Base-by-base conservation (phyloP, 2,113 vertebrate species). In the Nothocercus julius region DNA sequence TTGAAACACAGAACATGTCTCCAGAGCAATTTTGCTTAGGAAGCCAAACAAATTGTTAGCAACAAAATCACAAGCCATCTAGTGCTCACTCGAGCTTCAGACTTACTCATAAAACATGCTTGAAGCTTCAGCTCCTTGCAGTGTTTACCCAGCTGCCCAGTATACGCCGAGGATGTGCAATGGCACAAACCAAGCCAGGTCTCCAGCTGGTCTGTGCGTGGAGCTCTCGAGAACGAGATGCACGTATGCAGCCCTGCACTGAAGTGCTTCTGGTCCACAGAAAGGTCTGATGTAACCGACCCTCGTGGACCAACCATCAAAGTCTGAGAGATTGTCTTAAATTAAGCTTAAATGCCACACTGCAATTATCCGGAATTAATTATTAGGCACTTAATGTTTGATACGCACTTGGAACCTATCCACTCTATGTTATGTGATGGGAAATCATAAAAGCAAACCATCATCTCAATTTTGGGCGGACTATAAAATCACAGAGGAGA, bases 331-430 rank as follows among this genome's bases (percentile, higher is more conserved):
- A 83, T 75, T 45, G 79, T 91, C 79, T 81, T 74, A 78, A 7
- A 53, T 85, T 85, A 70, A 62, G 81, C 93, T 87, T 92, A 90
- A 84, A 92, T 90, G 85, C 80, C 70, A 82, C 66, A 75, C 62
- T 79, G 77, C 74, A 82, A 62, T 66, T 62, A 83, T 90, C 92
- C 83, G 73, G 66, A 82, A 85, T 47, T 34, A 92, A 44, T 25
- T 68, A 91, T 0, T 62, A 85, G 80, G 83, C 83, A 89, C 85
- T 84, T 84, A 75, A 64, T 30, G 58, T 36, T 88, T 53, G 34
- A 25, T 44, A 78, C 56, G 90, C 2, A 0, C 64, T 86, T 81
- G 32, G 49, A 24, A 66, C 61, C 82, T 86, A 32, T 38, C 25
- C 24, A 21, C 67, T 17, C 32, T 81, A 47, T 13, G 68, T 73